Evolutionary conservation across 2,888 invertebrate species (phyloP), one percentile per base, ranked within the genome.

Genomic region (Hydropsyche betteni): DNA sequence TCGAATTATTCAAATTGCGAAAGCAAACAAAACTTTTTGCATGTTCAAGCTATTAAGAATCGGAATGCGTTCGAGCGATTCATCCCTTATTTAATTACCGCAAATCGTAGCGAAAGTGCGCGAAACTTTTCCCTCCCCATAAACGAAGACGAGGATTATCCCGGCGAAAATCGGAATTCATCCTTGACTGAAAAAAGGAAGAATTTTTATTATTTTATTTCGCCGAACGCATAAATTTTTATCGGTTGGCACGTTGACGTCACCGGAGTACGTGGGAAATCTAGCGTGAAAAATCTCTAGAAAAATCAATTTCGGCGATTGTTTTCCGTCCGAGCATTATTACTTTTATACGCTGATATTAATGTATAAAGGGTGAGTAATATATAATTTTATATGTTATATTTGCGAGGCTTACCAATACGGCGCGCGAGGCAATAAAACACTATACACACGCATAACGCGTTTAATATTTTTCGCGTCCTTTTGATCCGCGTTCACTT

Each of bases 301-400:
- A 64, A 64, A 55, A 64, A 64, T 64, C 64, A 64, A 64, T 64
- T 64, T 64, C 64, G 64, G 24, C 64, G 64, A 64, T 64, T 64
- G 64, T 64, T 64, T 64, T 36, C 64, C 36, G 64, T 36, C 36
- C 36, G 10, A 61, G 16, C 36, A 64, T 64, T 64, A 64, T 64
- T 64, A 36, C 64, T 64, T 64, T 64, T 64, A 64, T 64, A 64
- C 33, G 44, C 10, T 44, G 44, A 44, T 44, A 44, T 44, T 8
- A 44, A 44, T 44, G 44, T 44, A 44, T 44, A 44, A 44, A 44
- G 7, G 44, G 7, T 6, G 6, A 1, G 10, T 44, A 44, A 44
- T 44, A 10, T 44, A 8, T 44, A 44, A 8, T 44, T 44, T 44
- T 44, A 24, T 24, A 24, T 24, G 24, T 24, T 24, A 24, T 24